Conservation (phyloP, 2,113 vertebrate species). For the Pachypanchax playfairii region DNA sequence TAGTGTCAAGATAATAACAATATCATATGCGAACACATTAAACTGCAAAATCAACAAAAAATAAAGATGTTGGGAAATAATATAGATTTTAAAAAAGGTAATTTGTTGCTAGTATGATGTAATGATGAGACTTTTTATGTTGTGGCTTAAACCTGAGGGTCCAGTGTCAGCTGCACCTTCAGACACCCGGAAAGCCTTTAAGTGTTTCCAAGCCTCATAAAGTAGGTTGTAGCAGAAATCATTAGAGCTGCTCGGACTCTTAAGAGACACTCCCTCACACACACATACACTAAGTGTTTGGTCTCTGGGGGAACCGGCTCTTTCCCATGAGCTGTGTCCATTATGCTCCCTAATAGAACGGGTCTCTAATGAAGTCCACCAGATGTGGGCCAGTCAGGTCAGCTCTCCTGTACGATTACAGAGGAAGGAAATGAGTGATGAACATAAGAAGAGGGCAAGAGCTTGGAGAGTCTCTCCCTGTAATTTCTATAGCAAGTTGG, state of each 20-base stretch:
- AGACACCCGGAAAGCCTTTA: slow-evolving; percentile 53
- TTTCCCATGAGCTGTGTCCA: slow-evolving; percentile 73
- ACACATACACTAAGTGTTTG: slow-evolving; percentile 24
- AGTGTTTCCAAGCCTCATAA: slow-evolving; percentile 69
- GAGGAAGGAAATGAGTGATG: slow-evolving; percentile 62
- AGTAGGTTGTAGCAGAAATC: slow-evolving; percentile 63
- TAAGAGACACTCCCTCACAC: slow-evolving; percentile 22
- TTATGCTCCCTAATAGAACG: slow-evolving; percentile 72
- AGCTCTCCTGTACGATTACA: slow-evolving; percentile 74
- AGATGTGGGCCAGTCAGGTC: slow-evolving; percentile 78
- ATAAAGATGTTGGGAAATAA: background rate
- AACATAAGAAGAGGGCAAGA: slow-evolving; percentile 47
- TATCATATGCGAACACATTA: background rate
- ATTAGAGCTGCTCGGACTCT: slow-evolving; percentile 66
- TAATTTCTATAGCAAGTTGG: slow-evolving; percentile 64
- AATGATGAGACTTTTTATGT: slow-evolving; percentile 6
- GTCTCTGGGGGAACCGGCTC: slow-evolving; percentile 48
- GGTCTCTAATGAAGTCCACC: slow-evolving; percentile 76
- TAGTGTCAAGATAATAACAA: background rate
- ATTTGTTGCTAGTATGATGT: background rate
- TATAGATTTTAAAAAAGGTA: background rate
- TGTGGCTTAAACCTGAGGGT: slow-evolving; percentile 27
- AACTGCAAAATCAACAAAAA: background rate
- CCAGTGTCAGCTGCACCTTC: slow-evolving; percentile 43
- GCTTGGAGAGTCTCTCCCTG: slow-evolving; percentile 57